Percentiles rank a stretch among this genome's conserved stretches.
These are phyloP conservation scores for Pseudomyrmex cubaensis DNA, from an alignment of 1,140 invertebrate genomes.

Conservation along the genomic window DNA sequence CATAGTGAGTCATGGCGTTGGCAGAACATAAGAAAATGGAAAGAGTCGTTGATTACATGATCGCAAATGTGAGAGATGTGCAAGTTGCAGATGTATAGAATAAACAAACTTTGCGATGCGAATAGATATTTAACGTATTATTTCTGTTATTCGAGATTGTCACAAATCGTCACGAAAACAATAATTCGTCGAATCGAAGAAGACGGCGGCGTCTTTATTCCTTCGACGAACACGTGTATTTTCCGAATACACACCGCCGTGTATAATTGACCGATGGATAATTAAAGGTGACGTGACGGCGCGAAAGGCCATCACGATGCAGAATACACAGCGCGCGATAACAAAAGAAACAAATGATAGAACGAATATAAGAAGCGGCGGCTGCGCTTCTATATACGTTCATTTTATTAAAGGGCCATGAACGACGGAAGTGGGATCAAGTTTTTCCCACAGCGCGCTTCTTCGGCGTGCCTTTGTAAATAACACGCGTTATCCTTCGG, in stretches of 20 bases:
- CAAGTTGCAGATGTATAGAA: background rate
- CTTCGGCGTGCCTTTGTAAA: slow-evolving; percentile 35
- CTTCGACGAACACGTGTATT: background rate
- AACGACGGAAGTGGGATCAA: slow-evolving; percentile 61
- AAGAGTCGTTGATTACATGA: slow-evolving; percentile 21
- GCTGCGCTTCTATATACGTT: background rate
- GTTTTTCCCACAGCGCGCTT: slow-evolving; percentile 55
- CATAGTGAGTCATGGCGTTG: slow-evolving; percentile 1
- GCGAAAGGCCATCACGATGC: background rate
- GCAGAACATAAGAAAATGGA: background rate
- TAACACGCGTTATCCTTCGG: slow-evolving; percentile 21
- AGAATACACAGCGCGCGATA: background rate
- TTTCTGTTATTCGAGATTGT: background rate
- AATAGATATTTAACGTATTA: background rate
- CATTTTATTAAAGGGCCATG: slow-evolving; percentile 39
- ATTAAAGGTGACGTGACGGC: slow-evolving; percentile 14
- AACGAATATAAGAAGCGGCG: slow-evolving; percentile 1
- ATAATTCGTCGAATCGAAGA: background rate
- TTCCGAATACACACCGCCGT: slow-evolving; percentile 15
- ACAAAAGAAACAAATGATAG: slow-evolving; percentile 9
- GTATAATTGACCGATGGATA: slow-evolving; percentile 14
- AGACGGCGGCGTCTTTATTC: background rate
- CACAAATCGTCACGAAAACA: background rate
- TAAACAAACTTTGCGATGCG: background rate
- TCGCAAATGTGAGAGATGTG: slow-evolving; percentile 13